A percentile compares a stretch with the other conserved stretches of the same genome.
Evolutionary conservation across 2,888 invertebrate genomes (phyloP).

Genomic region (Diloba caeruleocephala): DNA sequence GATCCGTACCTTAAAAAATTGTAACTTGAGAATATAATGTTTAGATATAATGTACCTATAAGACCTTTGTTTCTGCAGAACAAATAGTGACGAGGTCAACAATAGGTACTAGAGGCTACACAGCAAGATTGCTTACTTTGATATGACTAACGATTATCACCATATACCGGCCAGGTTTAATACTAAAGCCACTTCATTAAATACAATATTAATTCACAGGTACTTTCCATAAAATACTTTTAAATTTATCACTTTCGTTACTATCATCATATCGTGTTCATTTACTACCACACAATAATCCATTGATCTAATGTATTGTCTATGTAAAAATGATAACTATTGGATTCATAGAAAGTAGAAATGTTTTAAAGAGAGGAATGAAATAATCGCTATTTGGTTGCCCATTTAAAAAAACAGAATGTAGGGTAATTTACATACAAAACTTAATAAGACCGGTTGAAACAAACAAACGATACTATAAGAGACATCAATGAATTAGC

Average conservation of each 20-base stretch:
- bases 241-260: conserved; percentile 45
- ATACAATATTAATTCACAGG: conserved; percentile 40
- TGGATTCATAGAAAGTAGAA: background rate
- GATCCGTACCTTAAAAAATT: conserved; percentile 22
- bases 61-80: conserved; percentile 14
- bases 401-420: conserved; percentile 22
- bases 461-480: conserved; percentile 45
- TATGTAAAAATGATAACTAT: conserved; percentile 17
- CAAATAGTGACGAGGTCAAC: conserved; percentile 21
- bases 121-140: conserved; percentile 54
- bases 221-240: conserved; percentile 53
- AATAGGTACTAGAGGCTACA: conserved; percentile 39
- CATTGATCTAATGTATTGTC: conserved; percentile 32
- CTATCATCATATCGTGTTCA: conserved; percentile 31
- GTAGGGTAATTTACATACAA: conserved; percentile 16
- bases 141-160: conserved; percentile 57
- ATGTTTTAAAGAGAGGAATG: background rate
- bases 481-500: conserved; percentile 45
- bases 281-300: too few species aligned
- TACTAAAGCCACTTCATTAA: conserved; percentile 45
- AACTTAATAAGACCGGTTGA: conserved; percentile 37
- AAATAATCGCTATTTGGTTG: conserved; percentile 14
- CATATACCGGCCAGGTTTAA: conserved; percentile 41
- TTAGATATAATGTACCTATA: conserved; percentile 38
- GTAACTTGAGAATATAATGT: conserved; percentile 33